Base-by-base conservation (phyloP, 2,797 vertebrate species). In the Ambastaia sidthimunki region DNA sequence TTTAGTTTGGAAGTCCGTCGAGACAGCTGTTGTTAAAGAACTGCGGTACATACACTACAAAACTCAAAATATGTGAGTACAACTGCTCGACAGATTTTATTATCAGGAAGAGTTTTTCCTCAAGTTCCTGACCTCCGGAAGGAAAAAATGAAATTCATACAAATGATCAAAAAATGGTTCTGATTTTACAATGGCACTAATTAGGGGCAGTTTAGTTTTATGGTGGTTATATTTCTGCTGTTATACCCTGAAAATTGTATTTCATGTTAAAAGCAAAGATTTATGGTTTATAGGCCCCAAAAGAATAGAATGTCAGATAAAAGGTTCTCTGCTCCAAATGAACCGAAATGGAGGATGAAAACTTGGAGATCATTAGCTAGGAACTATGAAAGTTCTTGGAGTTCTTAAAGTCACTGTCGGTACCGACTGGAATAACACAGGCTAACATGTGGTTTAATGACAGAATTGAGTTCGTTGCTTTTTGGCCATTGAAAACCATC, bases 151-250 rank as follows among this genome's bases (percentile, higher is more conserved):
- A 89, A 87, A 86, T 83, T 66, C 85, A 90, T 83, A 83, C 90
- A 92, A 91, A 84, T 60, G 48, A 84, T 82, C 86, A 71, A 82
- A 91, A 89, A 79, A 83, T 84, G 83, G 81, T 76, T 85, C 55
- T 83, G 87, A 83, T 90, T 92, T 91, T 88, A 89, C 85, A 85
- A 84, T 48, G 84, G 75, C 85, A 81, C 82, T 90, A 90, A 92
- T 90, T 87, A 84, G 83, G 83, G 71, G 70, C 85, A 66, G 21
- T 70, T 76, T 87, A 88, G 86, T 90, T 85, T 85, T 83, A 85
- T 74, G 81, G 83, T 84, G 65, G 78, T 80, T 81, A 85, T 87
- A 83, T 83, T 83, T 84, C 74, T 83, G 60, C 82, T 55, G 54
- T 78, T 84, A 71, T 86, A 82, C 52, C 79, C 67, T 75, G 83